A percentile compares a stretch with the other conserved stretches of the same genome.
These are phyloP conservation scores for Ormyrus nitidulus DNA, from an alignment of 2,888 invertebrate genomes.

Conservation along the genomic window DNA sequence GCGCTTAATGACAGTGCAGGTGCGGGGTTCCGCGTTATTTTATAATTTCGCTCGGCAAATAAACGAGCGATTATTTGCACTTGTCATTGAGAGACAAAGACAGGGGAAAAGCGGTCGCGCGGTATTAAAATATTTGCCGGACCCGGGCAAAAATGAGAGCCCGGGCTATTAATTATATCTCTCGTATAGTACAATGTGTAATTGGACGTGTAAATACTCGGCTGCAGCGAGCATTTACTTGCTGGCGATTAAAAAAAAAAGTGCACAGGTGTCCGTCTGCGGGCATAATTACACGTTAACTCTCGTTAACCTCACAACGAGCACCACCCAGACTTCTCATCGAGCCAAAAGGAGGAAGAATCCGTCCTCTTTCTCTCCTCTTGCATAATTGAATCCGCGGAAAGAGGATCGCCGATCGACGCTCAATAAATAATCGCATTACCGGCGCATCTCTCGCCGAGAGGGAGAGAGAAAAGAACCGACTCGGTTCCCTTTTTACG, in stretches of 20 bases:
- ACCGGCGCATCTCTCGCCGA: neutral
- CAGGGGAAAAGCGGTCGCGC: neutral
- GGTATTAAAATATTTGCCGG: neutral
- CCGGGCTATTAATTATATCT: conserved; percentile 1
- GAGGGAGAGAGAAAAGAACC: neutral
- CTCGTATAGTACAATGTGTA: neutral
- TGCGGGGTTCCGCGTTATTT: too few relatives aligned
- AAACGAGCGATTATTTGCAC: too few relatives aligned
- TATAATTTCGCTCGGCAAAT: too few relatives aligned
- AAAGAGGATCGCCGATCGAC: too few relatives aligned
- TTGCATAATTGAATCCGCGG: too few relatives aligned
- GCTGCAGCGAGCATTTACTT: conserved; percentile 18
- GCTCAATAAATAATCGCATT: neutral
- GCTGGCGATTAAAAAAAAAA: conserved; percentile 24
- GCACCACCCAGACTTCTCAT: too few relatives aligned
- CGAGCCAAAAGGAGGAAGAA: too few relatives aligned
- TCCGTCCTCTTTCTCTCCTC: neutral
- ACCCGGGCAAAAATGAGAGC: neutral
- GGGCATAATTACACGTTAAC: conserved; percentile 15
- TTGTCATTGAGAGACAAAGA: neutral
- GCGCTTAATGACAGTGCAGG: too few relatives aligned
- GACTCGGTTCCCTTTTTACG: conserved; percentile 2
- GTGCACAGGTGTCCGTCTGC: conserved; percentile 25
- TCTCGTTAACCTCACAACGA: neutral
- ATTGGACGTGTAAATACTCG: conserved; percentile 39